Base-by-base conservation (phyloP, 2,888 invertebrate genomes). In the Dryadula phaetusa region DNA sequence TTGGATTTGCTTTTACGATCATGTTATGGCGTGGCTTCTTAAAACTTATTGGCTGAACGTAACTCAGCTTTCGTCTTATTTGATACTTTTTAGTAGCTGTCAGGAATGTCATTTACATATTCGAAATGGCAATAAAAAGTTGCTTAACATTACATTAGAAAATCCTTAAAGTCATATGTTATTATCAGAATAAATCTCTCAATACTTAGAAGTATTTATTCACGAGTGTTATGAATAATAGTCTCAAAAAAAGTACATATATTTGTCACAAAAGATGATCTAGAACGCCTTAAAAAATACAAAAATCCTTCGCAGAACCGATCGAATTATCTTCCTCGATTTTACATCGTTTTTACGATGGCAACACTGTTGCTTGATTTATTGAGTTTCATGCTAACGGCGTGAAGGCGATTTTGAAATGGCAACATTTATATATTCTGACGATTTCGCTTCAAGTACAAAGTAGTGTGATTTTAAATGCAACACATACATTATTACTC, bases 281-380 rank as follows among this genome's bases (percentile, higher is more conserved):
- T 54, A 34, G 22, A 64, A 64, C 63, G 46, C 37, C 16, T 64
- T 58, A 42, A 64, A 52, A 54, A 44, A 53, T 63, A 72, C 79
- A 75, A 77, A 82, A 80, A 78, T 75, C 77, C 78, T 86, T 87
- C 87, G 77, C 72, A 71, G 87, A 87, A 87, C 69, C 85, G 79
- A 87, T 87, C 86, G 86, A 86, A 87, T 87, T 86, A 87, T 86
- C 87, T 81, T 74, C 77, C 79, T 79, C 79, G 82, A 78, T 84
- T 87, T 86, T 87, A 86, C 83, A 72, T 70, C 72, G 74, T 68
- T 65, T 82, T 82, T 82, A 82, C 77, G 81, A 79, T 67, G 72
- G 75, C 81, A 78, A 82, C 82, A 82, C 74, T 82, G 82, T 82
- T 82, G 82, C 44, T 67, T 82, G 82, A 82, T 82, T 83, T 83